Percentiles rank a stretch among this genome's conserved stretches.
Evolutionary conservation across 2,797 vertebrate genomes (phyloP).

Genomic region (Vultur gryphus): DNA sequence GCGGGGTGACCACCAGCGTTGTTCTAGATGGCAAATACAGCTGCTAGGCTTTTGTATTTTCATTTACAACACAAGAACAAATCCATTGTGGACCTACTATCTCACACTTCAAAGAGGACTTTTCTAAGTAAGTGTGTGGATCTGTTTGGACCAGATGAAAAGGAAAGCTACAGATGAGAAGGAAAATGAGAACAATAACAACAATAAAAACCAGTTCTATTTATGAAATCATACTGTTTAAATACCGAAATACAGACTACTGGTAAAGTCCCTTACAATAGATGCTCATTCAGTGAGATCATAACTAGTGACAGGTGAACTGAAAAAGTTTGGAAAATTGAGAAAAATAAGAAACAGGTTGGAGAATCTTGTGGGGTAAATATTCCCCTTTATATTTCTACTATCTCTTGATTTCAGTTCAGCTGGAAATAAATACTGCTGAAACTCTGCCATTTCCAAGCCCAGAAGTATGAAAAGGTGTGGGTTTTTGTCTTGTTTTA

Average conservation of each 20-base stretch:
- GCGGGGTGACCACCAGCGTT: neutral
- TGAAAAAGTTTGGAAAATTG: neutral
- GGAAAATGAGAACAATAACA: conserved; percentile 2
- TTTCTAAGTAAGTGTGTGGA: neutral
- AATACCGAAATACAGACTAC: conserved; percentile 3
- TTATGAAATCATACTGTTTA: conserved; percentile 27
- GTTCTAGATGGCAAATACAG: neutral
- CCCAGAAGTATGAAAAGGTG: neutral
- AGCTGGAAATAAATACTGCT: neutral
- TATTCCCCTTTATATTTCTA: neutral
- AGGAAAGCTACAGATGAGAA: conserved; percentile 34
- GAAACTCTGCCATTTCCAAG: neutral
- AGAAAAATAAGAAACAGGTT: neutral
- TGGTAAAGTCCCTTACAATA: conserved; percentile 16
- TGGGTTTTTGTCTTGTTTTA: neutral
- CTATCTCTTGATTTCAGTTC: neutral
- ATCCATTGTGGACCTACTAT: neutral
- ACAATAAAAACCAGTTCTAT: neutral
- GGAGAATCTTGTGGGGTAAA: neutral
- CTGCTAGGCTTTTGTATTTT: neutral
- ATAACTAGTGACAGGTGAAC: conserved; percentile 27
- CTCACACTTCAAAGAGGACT: neutral
- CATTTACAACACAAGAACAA: conserved; percentile 27
- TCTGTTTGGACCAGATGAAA: conserved; percentile 49
- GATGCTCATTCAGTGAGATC: neutral